Conservation (phyloP, 2,113 vertebrate genomes). For the Carettochelys insculpta region DNA sequence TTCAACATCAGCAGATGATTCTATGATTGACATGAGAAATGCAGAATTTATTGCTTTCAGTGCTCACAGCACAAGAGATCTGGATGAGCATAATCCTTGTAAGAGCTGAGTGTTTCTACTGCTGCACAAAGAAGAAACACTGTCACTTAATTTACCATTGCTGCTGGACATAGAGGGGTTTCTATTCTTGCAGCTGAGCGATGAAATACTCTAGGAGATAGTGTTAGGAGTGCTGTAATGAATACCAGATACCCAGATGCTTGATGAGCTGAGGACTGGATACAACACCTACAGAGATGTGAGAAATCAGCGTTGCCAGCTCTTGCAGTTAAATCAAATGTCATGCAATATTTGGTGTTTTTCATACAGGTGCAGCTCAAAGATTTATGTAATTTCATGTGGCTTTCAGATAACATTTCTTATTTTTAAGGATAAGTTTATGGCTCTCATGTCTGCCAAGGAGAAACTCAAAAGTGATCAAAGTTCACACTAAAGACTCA, state of each 20-base stretch:
- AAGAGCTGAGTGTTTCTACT: background rate
- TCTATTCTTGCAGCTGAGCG: background rate
- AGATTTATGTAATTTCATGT: background rate
- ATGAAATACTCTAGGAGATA: background rate
- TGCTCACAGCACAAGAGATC: background rate
- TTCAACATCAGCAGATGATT: background rate
- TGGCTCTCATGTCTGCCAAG: background rate
- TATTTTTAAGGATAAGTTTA: background rate
- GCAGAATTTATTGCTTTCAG: background rate
- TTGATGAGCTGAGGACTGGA: background rate
- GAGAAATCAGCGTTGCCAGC: background rate
- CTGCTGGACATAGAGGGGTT: background rate
- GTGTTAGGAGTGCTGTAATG: background rate
- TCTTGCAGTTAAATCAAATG: background rate
- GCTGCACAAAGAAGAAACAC: background rate
- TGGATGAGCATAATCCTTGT: background rate
- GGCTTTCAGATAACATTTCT: background rate
- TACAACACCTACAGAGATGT: background rate
- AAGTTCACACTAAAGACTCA: background rate
- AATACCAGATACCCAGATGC: background rate
- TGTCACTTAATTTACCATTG: background rate
- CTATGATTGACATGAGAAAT: background rate
- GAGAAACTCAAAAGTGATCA: background rate
- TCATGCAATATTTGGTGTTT: background rate
- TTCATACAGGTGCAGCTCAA: background rate